These are phyloP conservation scores for Drosophila paracracens DNA, from an alignment of 2,888 invertebrate genomes.

Conservation along the genomic window DNA sequence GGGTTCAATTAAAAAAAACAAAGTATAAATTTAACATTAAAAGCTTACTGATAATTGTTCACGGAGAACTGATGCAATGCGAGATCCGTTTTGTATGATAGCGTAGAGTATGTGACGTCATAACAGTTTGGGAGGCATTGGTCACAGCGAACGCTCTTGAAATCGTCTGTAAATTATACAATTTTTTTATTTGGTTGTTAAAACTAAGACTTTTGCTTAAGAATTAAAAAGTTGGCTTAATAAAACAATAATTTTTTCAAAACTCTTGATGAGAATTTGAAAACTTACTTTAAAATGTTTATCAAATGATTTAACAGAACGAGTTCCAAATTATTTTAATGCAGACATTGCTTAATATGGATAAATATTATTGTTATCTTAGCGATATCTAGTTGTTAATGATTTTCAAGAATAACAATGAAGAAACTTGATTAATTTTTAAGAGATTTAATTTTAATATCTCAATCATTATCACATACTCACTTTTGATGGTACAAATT, in stretches of 20 bases:
- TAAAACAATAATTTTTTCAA: not conserved
- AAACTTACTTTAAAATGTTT: not conserved
- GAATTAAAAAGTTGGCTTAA: not conserved
- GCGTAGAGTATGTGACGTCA: slow-evolving; percentile 83
- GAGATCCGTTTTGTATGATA: slow-evolving; percentile 82
- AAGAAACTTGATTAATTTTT: not conserved
- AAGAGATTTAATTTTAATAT: not conserved
- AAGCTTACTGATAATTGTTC: slow-evolving; percentile 79
- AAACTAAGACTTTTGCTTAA: not conserved
- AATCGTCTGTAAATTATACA: slow-evolving; percentile 67
- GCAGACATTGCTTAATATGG: not conserved
- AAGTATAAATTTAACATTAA: not conserved
- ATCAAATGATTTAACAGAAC: not conserved
- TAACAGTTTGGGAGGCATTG: slow-evolving; percentile 84
- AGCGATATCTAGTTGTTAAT: not conserved
- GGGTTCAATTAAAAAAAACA: not conserved
- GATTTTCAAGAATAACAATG: not conserved
- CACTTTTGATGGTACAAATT: not conserved
- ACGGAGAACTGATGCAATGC: slow-evolving; percentile 81
- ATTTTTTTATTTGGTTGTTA: not conserved
- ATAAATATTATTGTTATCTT: not conserved
- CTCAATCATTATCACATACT: not conserved
- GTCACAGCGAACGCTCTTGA: slow-evolving; percentile 82
- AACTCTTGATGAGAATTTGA: not conserved
- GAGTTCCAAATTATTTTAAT: not conserved